Conservation (phyloP, 2,113 vertebrate species). For the Triplophysa siluroides region DNA sequence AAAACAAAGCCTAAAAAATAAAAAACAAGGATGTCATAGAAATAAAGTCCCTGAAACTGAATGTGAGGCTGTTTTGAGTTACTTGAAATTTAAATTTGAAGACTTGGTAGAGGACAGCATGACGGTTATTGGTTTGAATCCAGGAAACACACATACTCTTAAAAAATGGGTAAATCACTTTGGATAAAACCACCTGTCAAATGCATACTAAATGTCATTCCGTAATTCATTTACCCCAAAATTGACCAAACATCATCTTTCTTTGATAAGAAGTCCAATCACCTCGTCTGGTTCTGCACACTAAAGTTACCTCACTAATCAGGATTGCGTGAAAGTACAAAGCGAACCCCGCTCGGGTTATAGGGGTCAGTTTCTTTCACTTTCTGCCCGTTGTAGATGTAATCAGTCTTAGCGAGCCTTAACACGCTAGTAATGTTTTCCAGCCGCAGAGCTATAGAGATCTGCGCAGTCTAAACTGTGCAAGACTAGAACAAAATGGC, state of each 20-base stretch:
- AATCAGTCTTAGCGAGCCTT: slow-evolving; percentile 49
- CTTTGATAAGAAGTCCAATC: background rate
- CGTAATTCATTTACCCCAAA: background rate
- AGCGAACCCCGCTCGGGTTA: slow-evolving; percentile 48
- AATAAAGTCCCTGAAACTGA: background rate
- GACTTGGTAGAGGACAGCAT: too few species aligned
- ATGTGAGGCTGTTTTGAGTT: background rate
- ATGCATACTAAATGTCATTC: too few species aligned
- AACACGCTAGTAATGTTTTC: slow-evolving; percentile 40
- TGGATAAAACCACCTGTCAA: too few species aligned
- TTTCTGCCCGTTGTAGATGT: slow-evolving; percentile 54
- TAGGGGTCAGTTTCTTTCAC: slow-evolving; percentile 55
- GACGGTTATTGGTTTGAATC: too few species aligned
- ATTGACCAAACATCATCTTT: background rate
- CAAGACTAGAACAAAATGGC: slow-evolving; percentile 50
- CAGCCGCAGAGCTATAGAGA: slow-evolving; percentile 45
- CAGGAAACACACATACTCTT: too few species aligned
- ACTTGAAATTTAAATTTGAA: background rate
- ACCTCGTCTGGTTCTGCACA: slow-evolving; percentile 18
- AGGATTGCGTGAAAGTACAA: slow-evolving; percentile 54
- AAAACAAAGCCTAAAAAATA: background rate
- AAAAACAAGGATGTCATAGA: too few species aligned
- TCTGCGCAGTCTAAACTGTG: slow-evolving; percentile 32
- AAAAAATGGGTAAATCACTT: too few species aligned
- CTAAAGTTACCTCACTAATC: slow-evolving; percentile 45